Percentiles rank a stretch among this genome's conserved stretches.
Evolutionary conservation across 2,113 vertebrate species (phyloP).

Genomic region (Aramus guarauna): DNA sequence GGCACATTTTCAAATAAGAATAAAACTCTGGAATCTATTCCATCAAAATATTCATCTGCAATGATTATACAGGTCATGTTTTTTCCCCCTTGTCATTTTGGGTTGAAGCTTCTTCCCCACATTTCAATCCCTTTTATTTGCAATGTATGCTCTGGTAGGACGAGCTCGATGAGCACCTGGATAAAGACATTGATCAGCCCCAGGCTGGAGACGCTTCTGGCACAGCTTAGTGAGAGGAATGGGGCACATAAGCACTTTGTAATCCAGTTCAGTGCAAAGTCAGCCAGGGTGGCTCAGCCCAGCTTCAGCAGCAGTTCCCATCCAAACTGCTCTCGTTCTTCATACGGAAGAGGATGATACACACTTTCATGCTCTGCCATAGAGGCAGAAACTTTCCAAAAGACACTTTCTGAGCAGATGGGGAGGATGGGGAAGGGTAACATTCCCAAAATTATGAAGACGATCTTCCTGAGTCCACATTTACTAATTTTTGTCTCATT

Average conservation of each 20-base stretch:
- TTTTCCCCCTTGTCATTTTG: neutral
- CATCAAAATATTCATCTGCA: neutral
- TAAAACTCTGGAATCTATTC: neutral
- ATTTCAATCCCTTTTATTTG: neutral
- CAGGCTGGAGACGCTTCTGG: neutral
- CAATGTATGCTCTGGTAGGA: neutral
- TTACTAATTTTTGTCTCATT: neutral
- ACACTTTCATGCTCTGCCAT: fast-evolving
- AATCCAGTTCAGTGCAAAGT: neutral
- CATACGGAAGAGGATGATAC: neutral
- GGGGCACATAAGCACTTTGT: neutral
- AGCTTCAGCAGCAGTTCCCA: neutral
- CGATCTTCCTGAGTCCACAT: neutral
- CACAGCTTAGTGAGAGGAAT: neutral
- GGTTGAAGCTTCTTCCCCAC: neutral
- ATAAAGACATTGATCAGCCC: neutral
- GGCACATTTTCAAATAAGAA: neutral
- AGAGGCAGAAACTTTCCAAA: neutral
- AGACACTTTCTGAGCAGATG: neutral
- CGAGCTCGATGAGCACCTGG: neutral
- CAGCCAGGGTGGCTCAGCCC: neutral
- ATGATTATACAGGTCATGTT: neutral
- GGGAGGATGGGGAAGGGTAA: neutral
- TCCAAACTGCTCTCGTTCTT: neutral
- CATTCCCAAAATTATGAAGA: neutral